Base-by-base conservation (phyloP, 2,888 invertebrate species). In the Drosophila formosana region DNA sequence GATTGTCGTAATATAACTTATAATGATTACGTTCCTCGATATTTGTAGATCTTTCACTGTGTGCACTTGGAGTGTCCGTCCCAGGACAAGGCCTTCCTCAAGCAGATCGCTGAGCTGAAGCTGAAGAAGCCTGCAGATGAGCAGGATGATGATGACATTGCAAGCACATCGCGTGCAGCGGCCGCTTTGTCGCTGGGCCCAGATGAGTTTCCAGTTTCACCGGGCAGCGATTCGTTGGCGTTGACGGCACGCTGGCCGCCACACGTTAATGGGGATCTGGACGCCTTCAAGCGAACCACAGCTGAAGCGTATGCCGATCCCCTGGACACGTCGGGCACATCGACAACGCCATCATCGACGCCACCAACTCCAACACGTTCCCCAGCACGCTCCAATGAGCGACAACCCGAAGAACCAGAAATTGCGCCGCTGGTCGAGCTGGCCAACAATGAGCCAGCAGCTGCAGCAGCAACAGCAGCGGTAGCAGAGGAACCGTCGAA, bases 21-120 rank as follows among this genome's bases (percentile, higher is more conserved):
- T 18, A 18, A 18, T 18, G 18, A 18, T 18, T 18, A 18, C 2
- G 18, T 1, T 18, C 18, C 18, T 4, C 9, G 18, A 18, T 5
- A 8, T n/a, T 9, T 91, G 3, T 82, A 98, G 97, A 98, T 98
- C 62, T 99, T 99, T 93, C 99, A 99, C 92, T 96, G 98, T 91
- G 99, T 99, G 58, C 99, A 99, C 93, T 96, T 99, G 92, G 99
- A 99, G 93, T 98, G 98, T 86, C 99, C 99, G 5, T 96, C 97
- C 32, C 96, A 96, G 74, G 92, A 92, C 73, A 83, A 84, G 5
- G 76, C 58, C 53, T 90, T 89, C 66, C 47, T 90, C 25, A 84
- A 90, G 32, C 71, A 78, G 53, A 43, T 85, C 1, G 63, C 68
- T 4, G 84, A 80, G 1, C 47, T 76, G 55, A 75, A 79, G 2